Percentiles rank a stretch among this genome's conserved stretches.
These are phyloP conservation scores for Pandion haliaetus DNA, from an alignment of 2,113 vertebrate species.

Conservation along the genomic window DNA sequence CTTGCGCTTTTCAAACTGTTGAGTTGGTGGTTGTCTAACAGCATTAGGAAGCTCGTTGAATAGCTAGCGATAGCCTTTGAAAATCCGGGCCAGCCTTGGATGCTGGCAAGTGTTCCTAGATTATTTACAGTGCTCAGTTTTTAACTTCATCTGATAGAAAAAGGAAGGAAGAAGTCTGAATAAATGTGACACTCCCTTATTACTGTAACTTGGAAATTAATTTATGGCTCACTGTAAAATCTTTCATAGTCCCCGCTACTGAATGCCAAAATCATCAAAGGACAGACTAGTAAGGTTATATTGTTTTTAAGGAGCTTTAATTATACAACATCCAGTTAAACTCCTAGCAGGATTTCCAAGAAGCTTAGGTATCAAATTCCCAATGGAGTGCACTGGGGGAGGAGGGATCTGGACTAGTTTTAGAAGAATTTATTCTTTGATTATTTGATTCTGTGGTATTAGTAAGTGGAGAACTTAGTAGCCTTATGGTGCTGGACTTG, in stretches of 20 bases:
- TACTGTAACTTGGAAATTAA: conserved; percentile 9
- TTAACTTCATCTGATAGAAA: conserved; percentile 35
- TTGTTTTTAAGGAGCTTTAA: not conserved
- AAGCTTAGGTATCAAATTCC: not conserved
- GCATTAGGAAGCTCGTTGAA: not conserved
- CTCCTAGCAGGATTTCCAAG: conserved; percentile 7
- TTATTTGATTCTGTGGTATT: not conserved
- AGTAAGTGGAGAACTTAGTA: not conserved
- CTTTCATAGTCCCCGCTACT: not conserved
- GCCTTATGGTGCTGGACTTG: not conserved
- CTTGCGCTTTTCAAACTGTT: not conserved
- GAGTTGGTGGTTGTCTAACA: not conserved
- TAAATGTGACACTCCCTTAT: conserved; percentile 45
- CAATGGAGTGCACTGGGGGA: not conserved
- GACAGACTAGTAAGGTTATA: not conserved
- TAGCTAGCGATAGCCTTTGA: not conserved
- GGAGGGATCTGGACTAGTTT: not conserved
- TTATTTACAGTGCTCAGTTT: conserved; percentile 46
- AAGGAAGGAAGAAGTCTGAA: conserved; percentile 64
- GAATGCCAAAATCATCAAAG: conserved; percentile 5
- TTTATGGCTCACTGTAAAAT: not conserved
- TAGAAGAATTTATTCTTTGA: not conserved
- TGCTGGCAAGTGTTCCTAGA: not conserved
- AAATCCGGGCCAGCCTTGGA: not conserved
- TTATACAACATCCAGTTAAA: not conserved